phyloP scores from a whole-genome alignment of 1,140 invertebrate species.

The Cydia strobilella region DNA sequence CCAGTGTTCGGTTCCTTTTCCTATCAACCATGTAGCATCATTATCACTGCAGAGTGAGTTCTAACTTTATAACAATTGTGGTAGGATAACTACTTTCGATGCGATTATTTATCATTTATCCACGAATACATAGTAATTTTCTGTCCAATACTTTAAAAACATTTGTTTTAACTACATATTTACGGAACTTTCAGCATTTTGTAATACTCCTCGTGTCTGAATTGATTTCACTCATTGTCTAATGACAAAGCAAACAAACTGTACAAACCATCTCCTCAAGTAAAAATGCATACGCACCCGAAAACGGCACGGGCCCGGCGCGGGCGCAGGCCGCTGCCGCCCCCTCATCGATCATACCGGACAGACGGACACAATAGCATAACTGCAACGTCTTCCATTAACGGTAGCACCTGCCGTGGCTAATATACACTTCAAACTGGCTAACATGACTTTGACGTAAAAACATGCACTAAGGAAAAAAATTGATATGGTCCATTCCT shows the following conservation, averaged over 20 bases:
- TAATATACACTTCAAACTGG: not conserved
- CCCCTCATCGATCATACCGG: conserved; percentile 20
- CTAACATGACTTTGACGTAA: not conserved
- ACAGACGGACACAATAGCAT: conserved; percentile 12
- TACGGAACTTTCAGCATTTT: too few relatives aligned
- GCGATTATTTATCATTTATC: too few relatives aligned
- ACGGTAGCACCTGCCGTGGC: not conserved
- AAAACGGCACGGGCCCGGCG: conserved; percentile 1
- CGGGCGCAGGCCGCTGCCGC: not conserved
- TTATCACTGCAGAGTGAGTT: not conserved
- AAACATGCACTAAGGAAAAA: not conserved
- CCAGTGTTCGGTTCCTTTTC: not conserved
- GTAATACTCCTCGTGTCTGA: not conserved
- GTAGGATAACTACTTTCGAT: too few relatives aligned
- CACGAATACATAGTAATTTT: too few relatives aligned
- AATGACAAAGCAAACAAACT: not conserved
- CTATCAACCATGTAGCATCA: not conserved
- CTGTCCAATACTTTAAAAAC: too few relatives aligned
- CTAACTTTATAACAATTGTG: too few relatives aligned
- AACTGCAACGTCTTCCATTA: conserved; percentile 27
- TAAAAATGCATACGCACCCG: conserved; percentile 1
- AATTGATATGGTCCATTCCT: too few relatives aligned
- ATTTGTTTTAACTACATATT: too few relatives aligned
- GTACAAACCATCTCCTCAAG: not conserved
- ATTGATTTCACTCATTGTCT: not conserved